Evolutionary conservation across 1,140 invertebrate species (phyloP), one percentile per base, ranked within the genome.

Genomic region (Lasioglossum albipes): DNA sequence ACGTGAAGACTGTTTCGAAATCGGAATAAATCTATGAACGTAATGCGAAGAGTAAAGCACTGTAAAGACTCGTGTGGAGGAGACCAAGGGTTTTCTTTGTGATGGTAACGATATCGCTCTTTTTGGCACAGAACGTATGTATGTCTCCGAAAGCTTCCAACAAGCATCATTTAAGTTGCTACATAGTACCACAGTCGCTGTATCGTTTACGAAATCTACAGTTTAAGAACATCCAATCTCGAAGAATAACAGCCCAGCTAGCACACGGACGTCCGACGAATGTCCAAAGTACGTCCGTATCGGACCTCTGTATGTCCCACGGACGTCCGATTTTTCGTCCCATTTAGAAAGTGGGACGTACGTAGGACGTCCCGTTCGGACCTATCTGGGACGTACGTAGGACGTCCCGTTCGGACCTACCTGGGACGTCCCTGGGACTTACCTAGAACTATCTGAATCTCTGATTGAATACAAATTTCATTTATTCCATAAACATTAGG

Each of bases 181-280:
- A 36, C 31, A 4, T 36, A 49, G 10, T 31, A 64, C 61, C 5
- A 16, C 13, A 36, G 16, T n/a, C 36, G 27, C 54, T 41, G 73
- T 73, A 80, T 76, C 57, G 65, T 76, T 84, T 57, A 72, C 73
- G 57, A 66, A 84, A 84, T 77, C 69, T 78, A n/a, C 49, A 64
- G 20, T 27, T 49, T 61, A 52, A 67, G 64, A 52, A 54, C 52
- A 84, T 41, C 54, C 52, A 75, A 31, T 42, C 66, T 71, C 66
- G 36, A 69, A 57, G 49, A 85, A 71, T 85, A 83, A 85, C 36
- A n/a, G n/a, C n/a, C n/a, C n/a, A n/a, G n/a, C n/a, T n/a, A n/a
- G n/a, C n/a, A n/a, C n/a, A n/a, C n/a, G n/a, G n/a, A n/a, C n/a
- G n/a, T n/a, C n/a, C n/a, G n/a, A n/a, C n/a, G n/a, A n/a, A n/a